Evolutionary conservation across 92 coral and sea anemone genomes (phyloP), one percentile per base, ranked within the genome.

Genomic region (Montipora capitata): DNA sequence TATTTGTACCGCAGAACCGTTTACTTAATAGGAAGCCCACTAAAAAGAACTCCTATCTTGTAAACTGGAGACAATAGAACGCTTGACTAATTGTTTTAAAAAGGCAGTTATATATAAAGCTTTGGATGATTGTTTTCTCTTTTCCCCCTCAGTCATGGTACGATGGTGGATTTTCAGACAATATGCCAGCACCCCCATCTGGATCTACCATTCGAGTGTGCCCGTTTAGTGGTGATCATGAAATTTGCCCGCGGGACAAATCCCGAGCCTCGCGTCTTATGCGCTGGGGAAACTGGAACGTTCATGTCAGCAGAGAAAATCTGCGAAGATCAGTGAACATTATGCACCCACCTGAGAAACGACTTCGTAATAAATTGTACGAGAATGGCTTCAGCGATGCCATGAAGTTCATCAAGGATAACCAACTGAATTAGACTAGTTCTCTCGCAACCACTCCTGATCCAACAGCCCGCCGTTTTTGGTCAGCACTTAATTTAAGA

Each of bases 101-200:
- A 10, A 48, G 10, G 10, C 7, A 10, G 52, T 1, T 5, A 48
- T 5, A 48, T 5, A 48, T 5, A 48, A 10, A 48, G 52, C 10
- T 48, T 48, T 4, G 9, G 1, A 4, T 69, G 16, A 4, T 16
- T 44, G 1, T 15, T 42, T 48, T 45, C 10, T 12, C 4, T 58
- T 63, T 72, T 85, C 35, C 73, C 56, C 82, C 17, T 1, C 87
- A 97, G 99, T 86, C 86, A 63, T 97, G 98, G 99, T 95, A 86
- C 35, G 99, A 97, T 76, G 99, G 99, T 57, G 99, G 99, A 39
- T 97, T 97, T 62, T 93, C 98, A 4, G 99, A 97, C 80, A 97
- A 97, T 78, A 91, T 92, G 2, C 99, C 99, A 35, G 67, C 86
- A 5, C 93, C 94, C 51, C 85, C 95, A 14, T 72, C 85, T 56